These are phyloP conservation scores for Agriotes lineatus DNA, from an alignment of 2,888 invertebrate genomes.

Conservation along the genomic window DNA sequence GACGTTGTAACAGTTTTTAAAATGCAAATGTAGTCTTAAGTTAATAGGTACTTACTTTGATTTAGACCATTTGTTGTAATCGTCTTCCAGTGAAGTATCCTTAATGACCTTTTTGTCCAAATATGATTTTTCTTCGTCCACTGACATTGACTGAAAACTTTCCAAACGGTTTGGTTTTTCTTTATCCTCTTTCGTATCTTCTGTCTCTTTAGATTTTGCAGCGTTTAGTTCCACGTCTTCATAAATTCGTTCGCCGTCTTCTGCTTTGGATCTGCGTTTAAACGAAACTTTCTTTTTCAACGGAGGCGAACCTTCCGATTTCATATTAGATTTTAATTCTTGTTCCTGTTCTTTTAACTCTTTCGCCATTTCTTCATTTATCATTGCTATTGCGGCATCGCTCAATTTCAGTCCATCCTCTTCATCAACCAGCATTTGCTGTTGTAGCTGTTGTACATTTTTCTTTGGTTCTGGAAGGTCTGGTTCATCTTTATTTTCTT, in stretches of 20 bases:
- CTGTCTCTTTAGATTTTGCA: slow-evolving; percentile 37
- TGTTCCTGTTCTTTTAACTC: slow-evolving; percentile 28
- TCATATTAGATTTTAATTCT: slow-evolving; percentile 53
- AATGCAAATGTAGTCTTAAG: too few species aligned
- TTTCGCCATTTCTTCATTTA: slow-evolving; percentile 46
- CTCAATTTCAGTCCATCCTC: slow-evolving; percentile 62
- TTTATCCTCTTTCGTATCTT: slow-evolving; percentile 39
- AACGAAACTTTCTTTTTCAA: slow-evolving; percentile 64
- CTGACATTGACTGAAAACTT: slow-evolving; percentile 57
- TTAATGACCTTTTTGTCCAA: slow-evolving; percentile 59
- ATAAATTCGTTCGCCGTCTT: slow-evolving; percentile 52
- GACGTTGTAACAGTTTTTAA: background rate
- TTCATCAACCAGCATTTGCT: slow-evolving; percentile 58
- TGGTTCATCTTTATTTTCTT: slow-evolving; percentile 22
- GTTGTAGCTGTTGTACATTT: background rate
- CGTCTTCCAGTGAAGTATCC: slow-evolving; percentile 60
- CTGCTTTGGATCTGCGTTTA: slow-evolving; percentile 57
- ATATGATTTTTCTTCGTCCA: slow-evolving; percentile 59
- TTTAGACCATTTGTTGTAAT: slow-evolving; percentile 64
- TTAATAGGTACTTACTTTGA: slow-evolving; percentile 60
- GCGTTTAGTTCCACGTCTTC: slow-evolving; percentile 50
- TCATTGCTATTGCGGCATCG: slow-evolving; percentile 52
- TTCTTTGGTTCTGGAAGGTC: slow-evolving; percentile 26
- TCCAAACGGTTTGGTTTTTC: slow-evolving; percentile 42
- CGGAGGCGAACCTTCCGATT: slow-evolving; percentile 53